Base-by-base conservation (phyloP, 2,113 vertebrate species). In the Rallus limicola region DNA sequence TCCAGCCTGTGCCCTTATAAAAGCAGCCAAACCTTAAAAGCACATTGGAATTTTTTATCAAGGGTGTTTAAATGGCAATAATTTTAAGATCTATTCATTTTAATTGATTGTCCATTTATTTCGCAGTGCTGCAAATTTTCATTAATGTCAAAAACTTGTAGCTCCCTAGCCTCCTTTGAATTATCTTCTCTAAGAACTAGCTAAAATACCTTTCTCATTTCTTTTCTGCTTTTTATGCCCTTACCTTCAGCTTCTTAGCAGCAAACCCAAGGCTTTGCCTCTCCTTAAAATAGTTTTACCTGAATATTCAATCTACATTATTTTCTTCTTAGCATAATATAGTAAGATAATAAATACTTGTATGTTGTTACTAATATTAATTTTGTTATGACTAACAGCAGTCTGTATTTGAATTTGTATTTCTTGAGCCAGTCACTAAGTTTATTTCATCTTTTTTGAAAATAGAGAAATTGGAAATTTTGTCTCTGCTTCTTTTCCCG, bases 331-430 rank as follows among this genome's bases (percentile, higher is more conserved):
- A 89, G 26, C 63, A 55, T 86, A 52, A 69, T 92, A 59, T 8
- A 77, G 60, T 28, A 91, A 76, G 74, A 81, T 17, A 94, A 95
- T 83, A 85, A 59, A 86, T 95, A 94, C 95, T 97, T 96, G 74
- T 82, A 82, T 97, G 93, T 86, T 26, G 68, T 97, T 95, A 95
- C 76, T 97, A 96, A 84, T 94, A 91, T 92, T 93, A 94, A 86
- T 94, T 92, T 70, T 60, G 38, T 52, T 91, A 85, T 55, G 24
- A 62, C 92, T 79, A 69, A 46, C 14, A n/a, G 44, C 93, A 95
- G 17, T 78, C 56, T 69, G 29, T 78, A 80, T 50, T 82, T 46
- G 20, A 74, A 77, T 70, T 85, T 58, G 18, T 96, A 40, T 88
- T 94, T 92, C 70, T 95, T 53, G 29, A 71, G 53, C 24, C 4